Evolutionary conservation across 2,113 vertebrate species (phyloP), one percentile per base, ranked within the genome.

Genomic region (Synodontis membranacea): DNA sequence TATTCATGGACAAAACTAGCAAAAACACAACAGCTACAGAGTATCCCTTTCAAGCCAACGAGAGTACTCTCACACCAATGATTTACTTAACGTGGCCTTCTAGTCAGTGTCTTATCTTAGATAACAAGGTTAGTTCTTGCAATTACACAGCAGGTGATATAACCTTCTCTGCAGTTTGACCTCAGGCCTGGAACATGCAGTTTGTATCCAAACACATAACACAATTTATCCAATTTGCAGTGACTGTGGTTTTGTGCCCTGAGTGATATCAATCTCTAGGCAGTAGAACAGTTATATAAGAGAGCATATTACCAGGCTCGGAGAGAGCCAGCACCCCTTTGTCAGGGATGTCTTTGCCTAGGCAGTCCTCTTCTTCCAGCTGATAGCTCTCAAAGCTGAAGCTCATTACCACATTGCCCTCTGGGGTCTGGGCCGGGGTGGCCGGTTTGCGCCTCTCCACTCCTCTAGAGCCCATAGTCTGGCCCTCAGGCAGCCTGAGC

Each of bases 321-420:
- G 95, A 94, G 91, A 97, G 94, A 80, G 96, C 93, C 54, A 97
- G 95, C 52, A 96, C 87, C 0, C 95, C 96, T 93, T 96, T 95
- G 93, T 96, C 94, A 2, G 94, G 96, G 83, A 93, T 92, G 0
- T 94, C 94, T 90, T 95, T 96, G 0, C 91, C 86, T 60, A 91
- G 94, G 85, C 95, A 94, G 84, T 95, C 96, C 5, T 96, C 96
- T 90, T 97, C 97, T 90, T 98, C 97, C 93, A 97, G 94, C 92
- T 96, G 97, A 93, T 97, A 96, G 64, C 96, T 96, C 92, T 99
- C 96, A 0, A 98, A 97, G 93, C 97, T 97, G 93, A 96, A 98
- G 94, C 97, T 98, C 94, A 97, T 96, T 92, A 97, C 96, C 91
- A 97, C 92, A 8, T 96, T 95, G 9, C 96, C 94, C 85, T 97